Evolutionary conservation across 2,797 vertebrate genomes (phyloP), one percentile per base, ranked within the genome.

Genomic region (Rhinogobio ventralis): DNA sequence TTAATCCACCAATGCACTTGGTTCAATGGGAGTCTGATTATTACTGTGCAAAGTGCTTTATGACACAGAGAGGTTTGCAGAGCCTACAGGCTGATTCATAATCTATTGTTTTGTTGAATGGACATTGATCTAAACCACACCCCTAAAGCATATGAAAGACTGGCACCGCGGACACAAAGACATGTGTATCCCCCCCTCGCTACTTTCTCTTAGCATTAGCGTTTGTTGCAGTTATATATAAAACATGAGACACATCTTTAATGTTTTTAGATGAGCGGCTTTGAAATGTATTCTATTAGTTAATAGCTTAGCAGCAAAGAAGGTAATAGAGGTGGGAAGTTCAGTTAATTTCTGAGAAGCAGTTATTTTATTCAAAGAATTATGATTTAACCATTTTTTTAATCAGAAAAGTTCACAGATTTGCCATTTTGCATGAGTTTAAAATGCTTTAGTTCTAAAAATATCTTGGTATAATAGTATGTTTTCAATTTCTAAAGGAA

Each of bases 21-120:
- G 51, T 75, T 77, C 62, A 55, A 5, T 82, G 53, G 64, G 20
- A 64, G 45, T 79, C 20, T 39, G 30, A 14, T 84, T 86, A 77
- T 83, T 80, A 57, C 15, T 60, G 28, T 69, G 17, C 23, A 46
- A 28, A 64, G 33, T 62, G 33, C 36, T 51, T 77, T 62, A 77
- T 72, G 67, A 68, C 76, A 28, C 33, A 46, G 55, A 64, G 23
- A 11, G 6, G 13, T 33, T 75, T 73, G 6, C 46, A n/a, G 51
- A 39, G 19, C 46, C 62, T 39, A 45, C 51, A 20, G 36, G 66
- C 55, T 67, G 30, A 42, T 45, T 42, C 39, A 42, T 42, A 42
- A 42, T 42, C 7, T 36, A 6, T 36, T 36, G 36, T 36, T 1
- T 75, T 69, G 62, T 62, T 19, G n/a, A 84, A 30, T 49, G 23